phyloP scores from a whole-genome alignment of 1,140 invertebrate genomes.

The Contarinia nasturtii region DNA sequence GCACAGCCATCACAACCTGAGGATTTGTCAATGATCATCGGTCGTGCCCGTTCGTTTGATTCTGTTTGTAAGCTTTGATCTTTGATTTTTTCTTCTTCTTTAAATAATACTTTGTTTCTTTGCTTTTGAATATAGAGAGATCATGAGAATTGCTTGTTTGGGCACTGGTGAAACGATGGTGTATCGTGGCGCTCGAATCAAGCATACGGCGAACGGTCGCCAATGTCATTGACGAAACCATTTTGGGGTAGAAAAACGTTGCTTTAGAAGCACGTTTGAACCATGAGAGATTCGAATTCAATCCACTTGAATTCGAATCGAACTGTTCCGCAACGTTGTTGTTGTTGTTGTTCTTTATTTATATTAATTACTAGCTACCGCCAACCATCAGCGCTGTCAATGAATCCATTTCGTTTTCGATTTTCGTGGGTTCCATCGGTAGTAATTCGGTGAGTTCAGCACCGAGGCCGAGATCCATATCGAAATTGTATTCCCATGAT shows the following conservation, averaged over 20 bases:
- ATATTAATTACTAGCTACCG: slow-evolving; percentile 36
- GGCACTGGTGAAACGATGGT: too few species aligned
- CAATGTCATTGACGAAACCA: too few species aligned
- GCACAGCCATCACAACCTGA: slow-evolving; percentile 2
- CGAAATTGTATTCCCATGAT: slow-evolving; percentile 23
- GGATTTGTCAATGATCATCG: neutral
- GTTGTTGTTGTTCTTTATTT: too few species aligned
- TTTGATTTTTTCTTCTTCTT: slow-evolving; percentile 8
- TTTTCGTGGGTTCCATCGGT: slow-evolving; percentile 26
- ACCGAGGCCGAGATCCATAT: slow-evolving; percentile 31
- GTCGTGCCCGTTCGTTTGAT: neutral
- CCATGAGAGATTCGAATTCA: slow-evolving; percentile 6
- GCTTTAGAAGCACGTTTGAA: slow-evolving; percentile 9
- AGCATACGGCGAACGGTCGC: neutral
- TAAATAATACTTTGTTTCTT: slow-evolving; percentile 25
- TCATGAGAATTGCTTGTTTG: slow-evolving; percentile 22
- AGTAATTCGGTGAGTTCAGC: slow-evolving; percentile 32
- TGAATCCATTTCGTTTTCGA: neutral
- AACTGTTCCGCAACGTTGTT: too few species aligned
- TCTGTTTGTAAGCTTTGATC: neutral
- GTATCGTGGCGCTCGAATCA: too few species aligned
- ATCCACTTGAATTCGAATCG: too few species aligned
- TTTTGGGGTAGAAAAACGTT: slow-evolving; percentile 5
- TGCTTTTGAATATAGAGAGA: slow-evolving; percentile 24
- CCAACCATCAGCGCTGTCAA: slow-evolving; percentile 43